Evolutionary conservation across 2,888 invertebrate genomes (phyloP), one percentile per base, ranked within the genome.

Genomic region (Keiferia lycopersicella): DNA sequence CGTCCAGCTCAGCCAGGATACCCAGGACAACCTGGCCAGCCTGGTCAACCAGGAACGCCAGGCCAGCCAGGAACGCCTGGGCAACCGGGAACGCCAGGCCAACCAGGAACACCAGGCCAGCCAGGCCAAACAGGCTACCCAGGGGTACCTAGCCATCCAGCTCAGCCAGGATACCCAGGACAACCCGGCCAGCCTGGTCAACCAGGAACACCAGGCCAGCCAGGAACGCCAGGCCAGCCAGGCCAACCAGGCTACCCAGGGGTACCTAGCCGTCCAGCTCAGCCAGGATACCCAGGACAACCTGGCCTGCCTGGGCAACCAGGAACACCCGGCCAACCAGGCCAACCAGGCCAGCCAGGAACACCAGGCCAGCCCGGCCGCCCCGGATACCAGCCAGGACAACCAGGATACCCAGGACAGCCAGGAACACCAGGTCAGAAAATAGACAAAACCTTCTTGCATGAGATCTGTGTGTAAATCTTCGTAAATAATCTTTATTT

Each of bases 1-100:
- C 41, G 6, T 1, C 41, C 63, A 62, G 65, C 71, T n/a, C 53
- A 69, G 0, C 77, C 78, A 6, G 77, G 74, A 6, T 61, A 68
- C 1, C 93, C 73, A 89, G 79, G 73, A 89, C 78, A 48, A 89
- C 93, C 77, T 87, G 92, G 88, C 51, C 85, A 51, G 0, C 68
- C 69, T 8, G 70, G 67, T 10, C 53, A 64, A n/a, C 68, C 34
- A 1, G 59, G 59, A 11, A 12, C 58, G 0, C 66, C 69, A 0
- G 68, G 67, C 79, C 56, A 70, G 1, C 78, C 82, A 0, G 80
- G 79, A 18, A 62, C 69, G 77, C n/a, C 76, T 3, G 76, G 79
- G n/a, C 60, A 69, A 16, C 81, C 84, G 10, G 78, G 68, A 3
- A 14, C 66, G 0, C 71, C 68, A 7, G 67, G 69, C 0, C 63